Conservation (phyloP, 2,888 invertebrate species). For the Sinotaia quadrata region DNA sequence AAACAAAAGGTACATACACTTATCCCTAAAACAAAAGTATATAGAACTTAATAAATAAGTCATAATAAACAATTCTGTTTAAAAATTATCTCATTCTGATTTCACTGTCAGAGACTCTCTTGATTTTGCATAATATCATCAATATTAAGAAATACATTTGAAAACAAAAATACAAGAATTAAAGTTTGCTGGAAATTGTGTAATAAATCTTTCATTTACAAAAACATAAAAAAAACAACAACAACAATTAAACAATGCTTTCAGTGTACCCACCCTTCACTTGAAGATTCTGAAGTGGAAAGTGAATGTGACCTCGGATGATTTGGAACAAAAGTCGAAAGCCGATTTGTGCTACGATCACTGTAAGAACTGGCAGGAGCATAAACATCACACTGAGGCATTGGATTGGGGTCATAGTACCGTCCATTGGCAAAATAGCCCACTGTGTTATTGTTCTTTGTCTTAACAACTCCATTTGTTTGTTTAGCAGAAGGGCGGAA, state of each 20-base stretch:
- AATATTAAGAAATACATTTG: neutral
- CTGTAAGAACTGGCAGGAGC: constrained; percentile 66
- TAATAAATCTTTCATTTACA: too few relatives aligned
- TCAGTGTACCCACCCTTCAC: constrained; percentile 48
- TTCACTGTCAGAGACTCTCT: too few relatives aligned
- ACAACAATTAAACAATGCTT: too few relatives aligned
- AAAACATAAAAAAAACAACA: too few relatives aligned
- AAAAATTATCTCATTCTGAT: too few relatives aligned
- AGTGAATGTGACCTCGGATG: constrained; percentile 46
- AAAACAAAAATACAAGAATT: neutral
- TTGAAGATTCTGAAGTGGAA: constrained; percentile 47
- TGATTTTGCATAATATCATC: neutral
- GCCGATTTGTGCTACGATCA: constrained; percentile 54
- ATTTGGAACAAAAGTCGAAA: constrained; percentile 60
- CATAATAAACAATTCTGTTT: too few relatives aligned
- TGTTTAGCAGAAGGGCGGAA: constrained; percentile 12
- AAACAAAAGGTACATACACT: too few relatives aligned
- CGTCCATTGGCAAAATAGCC: constrained; percentile 64
- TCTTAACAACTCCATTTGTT: constrained; percentile 15
- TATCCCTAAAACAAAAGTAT: too few relatives aligned
- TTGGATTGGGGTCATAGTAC: constrained; percentile 60
- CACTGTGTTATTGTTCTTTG: constrained; percentile 32
- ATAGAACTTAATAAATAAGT: too few relatives aligned
- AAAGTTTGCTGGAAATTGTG: too few relatives aligned
- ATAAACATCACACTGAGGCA: constrained; percentile 51